These are phyloP conservation scores for Caenorhabditis sp. DNA, from an alignment of 2,888 invertebrate genomes.

Conservation along the genomic window DNA sequence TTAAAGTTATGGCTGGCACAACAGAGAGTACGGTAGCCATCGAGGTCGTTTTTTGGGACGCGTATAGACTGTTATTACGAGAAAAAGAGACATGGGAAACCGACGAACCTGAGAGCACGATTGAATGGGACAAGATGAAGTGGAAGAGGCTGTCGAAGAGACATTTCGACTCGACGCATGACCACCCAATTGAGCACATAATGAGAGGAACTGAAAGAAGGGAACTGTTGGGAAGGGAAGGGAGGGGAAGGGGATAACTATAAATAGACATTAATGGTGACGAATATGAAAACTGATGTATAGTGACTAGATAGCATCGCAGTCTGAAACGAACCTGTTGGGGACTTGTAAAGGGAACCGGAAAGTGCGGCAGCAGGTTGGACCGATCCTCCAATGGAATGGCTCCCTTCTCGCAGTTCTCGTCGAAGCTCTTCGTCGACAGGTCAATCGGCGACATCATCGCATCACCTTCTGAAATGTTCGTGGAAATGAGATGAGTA, in stretches of 20 bases:
- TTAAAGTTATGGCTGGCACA: conserved; percentile 59
- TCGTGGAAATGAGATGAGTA: conserved; percentile 11
- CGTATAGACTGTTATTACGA: conserved; percentile 15
- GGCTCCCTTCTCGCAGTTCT: conserved; percentile 38
- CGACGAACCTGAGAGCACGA: conserved; percentile 66
- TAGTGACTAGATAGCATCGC: too few species aligned
- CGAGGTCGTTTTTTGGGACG: conserved; percentile 10
- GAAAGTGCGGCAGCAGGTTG: conserved; percentile 46
- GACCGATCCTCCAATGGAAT: conserved; percentile 55
- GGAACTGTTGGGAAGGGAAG: background rate
- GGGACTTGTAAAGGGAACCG: conserved; percentile 50
- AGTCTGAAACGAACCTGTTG: conserved; percentile 48
- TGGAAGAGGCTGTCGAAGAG: conserved; percentile 53
- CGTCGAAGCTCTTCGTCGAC: conserved; percentile 60
- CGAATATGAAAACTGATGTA: background rate
- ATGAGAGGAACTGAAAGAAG: conserved; percentile 59
- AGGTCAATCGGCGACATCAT: conserved; percentile 70
- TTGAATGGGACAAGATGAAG: conserved; percentile 64
- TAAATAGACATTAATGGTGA: conserved; percentile 8
- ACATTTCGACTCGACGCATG: conserved; percentile 51
- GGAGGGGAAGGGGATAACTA: background rate
- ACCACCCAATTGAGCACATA: conserved; percentile 69
- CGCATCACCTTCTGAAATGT: conserved; percentile 62
- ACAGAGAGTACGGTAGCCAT: conserved; percentile 49
- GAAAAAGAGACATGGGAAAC: too few species aligned